A percentile compares a stretch with the other conserved stretches of the same genome.
These are phyloP conservation scores for Drosophila fungiperda DNA, from an alignment of 2,888 invertebrate genomes.

Conservation along the genomic window DNA sequence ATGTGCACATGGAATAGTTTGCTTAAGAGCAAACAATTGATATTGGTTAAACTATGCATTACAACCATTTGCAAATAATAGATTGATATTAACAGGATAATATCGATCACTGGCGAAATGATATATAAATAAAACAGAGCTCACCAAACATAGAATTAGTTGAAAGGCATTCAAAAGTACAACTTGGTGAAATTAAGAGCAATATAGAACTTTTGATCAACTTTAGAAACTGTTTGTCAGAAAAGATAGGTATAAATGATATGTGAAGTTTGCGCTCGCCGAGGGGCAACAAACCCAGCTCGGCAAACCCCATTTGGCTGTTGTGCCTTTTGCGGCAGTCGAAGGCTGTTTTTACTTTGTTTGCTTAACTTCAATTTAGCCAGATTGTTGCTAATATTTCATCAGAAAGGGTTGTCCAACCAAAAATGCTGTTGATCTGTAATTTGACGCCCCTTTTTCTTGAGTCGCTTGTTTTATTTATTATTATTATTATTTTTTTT, in stretches of 20 bases:
- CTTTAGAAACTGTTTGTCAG: background rate
- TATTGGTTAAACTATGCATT: background rate
- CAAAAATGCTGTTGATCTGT: background rate
- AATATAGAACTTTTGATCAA: background rate
- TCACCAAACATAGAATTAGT: background rate
- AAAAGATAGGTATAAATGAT: conserved; percentile 35
- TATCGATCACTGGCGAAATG: background rate
- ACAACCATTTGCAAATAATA: background rate
- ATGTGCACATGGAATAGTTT: background rate
- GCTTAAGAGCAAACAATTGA: background rate
- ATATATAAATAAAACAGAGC: background rate
- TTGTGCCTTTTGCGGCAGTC: conserved; percentile 19
- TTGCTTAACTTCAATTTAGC: conserved; percentile 61
- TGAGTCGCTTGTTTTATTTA: conserved; percentile 6
- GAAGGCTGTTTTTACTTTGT: conserved; percentile 51
- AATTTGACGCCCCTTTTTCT: conserved; percentile 5
- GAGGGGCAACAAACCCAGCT: conserved; percentile 1
- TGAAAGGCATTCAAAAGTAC: background rate
- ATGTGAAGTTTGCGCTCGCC: conserved; percentile 26
- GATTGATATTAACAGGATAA: background rate
- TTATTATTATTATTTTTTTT: conserved; percentile 10
- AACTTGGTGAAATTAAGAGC: background rate
- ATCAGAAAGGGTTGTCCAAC: conserved; percentile 58
- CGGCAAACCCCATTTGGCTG: conserved; percentile 16
- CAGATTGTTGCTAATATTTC: conserved; percentile 70